Conservation (phyloP, 2,113 vertebrate genomes). For the Chlorocebus sabaeus region DNA sequence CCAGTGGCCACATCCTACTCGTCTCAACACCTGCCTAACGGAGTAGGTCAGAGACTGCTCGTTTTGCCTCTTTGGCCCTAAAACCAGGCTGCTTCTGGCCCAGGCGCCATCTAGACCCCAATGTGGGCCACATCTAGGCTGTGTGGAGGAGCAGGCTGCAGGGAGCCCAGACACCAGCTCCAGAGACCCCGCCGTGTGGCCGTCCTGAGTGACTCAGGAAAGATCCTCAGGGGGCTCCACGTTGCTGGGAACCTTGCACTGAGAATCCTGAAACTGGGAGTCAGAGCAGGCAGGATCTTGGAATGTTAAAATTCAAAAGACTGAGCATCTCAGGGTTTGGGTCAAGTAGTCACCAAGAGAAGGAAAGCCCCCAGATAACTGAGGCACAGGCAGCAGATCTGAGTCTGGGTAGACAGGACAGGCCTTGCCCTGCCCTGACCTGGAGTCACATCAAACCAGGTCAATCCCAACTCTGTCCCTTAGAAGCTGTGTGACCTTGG, state of each 20-base stretch:
- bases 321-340: background rate
- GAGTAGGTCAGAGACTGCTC: background rate
- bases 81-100: background rate
- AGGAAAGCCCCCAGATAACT: background rate
- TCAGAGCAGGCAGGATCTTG: too few species aligned
- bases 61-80: background rate
- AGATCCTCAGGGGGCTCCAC: background rate
- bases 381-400: background rate
- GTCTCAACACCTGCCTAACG: accelerated
- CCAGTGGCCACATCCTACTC: background rate
- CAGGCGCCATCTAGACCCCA: background rate
- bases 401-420: background rate
- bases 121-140: background rate
- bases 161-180: background rate
- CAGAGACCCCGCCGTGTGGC: accelerated
- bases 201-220: background rate
- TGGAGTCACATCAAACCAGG: background rate
- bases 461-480: background rate
- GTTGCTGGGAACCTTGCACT: background rate
- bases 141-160: accelerated
- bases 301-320: background rate
- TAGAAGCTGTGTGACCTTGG: background rate
- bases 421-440: too few species aligned
- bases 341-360: background rate
- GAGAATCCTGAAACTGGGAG: background rate